Conservation (phyloP, 2,113 vertebrate genomes). For the Syrmaticus mikado region DNA sequence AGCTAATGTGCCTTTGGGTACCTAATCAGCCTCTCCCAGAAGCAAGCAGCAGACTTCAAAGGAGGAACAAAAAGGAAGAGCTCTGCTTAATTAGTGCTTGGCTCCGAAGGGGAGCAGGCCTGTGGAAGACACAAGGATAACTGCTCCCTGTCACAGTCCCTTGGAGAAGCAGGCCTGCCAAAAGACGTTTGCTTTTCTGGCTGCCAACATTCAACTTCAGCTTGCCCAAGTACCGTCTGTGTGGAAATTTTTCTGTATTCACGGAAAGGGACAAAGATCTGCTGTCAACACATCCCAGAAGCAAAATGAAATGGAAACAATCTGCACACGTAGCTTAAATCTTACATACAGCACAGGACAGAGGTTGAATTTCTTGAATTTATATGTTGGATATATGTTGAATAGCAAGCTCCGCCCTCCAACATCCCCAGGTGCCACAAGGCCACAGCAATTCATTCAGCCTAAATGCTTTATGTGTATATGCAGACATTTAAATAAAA, state of each 20-base stretch:
- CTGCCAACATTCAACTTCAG: not conserved
- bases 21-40: constrained; percentile 56
- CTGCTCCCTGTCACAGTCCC: not conserved
- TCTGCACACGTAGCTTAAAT: not conserved
- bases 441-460: not conserved
- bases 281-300: not conserved
- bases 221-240: not conserved
- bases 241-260: not conserved
- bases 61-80: constrained; percentile 29
- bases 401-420: not conserved
- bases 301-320: not conserved
- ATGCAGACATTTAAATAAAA: not conserved
- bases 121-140: constrained; percentile 3
- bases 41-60: constrained; percentile 50
- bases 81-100: constrained; percentile 49
- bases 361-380: not conserved
- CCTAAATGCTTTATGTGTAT: not conserved
- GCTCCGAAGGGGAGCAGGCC: constrained; percentile 7
- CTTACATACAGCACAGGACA: not conserved
- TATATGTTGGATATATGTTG: not conserved
- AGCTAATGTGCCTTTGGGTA: constrained; percentile 28
- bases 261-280: not conserved
- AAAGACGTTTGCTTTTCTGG: not conserved
- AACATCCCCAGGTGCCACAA: not conserved
- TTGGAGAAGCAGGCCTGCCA: not conserved